phyloP scores from a whole-genome alignment of 1,140 invertebrate species.

The Drosophila eugracilis region DNA sequence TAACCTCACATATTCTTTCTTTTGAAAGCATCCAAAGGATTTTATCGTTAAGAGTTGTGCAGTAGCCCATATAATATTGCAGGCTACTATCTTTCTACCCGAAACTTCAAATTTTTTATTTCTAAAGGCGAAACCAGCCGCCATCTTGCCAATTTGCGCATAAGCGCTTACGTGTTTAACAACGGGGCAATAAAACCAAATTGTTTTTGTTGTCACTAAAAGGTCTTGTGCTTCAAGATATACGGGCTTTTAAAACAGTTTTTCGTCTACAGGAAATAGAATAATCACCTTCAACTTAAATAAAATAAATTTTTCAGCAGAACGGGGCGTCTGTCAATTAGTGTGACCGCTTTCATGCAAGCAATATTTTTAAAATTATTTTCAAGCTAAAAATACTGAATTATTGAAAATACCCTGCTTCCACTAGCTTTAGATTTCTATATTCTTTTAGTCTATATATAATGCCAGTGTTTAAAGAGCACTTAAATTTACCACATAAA shows the following conservation, averaged over 20 bases:
- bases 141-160: constrained; percentile 21
- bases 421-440: too few relatives aligned
- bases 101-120: too few relatives aligned
- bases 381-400: too few relatives aligned
- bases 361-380: neutral
- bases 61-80: neutral
- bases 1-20: constrained; percentile 29
- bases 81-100: neutral
- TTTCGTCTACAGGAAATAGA: too few relatives aligned
- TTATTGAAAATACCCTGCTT: too few relatives aligned
- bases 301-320: neutral
- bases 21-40: too few relatives aligned
- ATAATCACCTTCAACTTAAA: neutral
- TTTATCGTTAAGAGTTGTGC: too few relatives aligned
- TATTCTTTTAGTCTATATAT: too few relatives aligned
- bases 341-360: neutral
- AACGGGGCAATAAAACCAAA: too few relatives aligned
- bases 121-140: constrained; percentile 1
- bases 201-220: too few relatives aligned
- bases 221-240: neutral
- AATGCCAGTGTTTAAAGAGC: too few relatives aligned
- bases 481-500: too few relatives aligned
- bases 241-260: neutral
- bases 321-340: constrained; percentile 3
- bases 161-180: constrained; percentile 26